Base-by-base conservation (phyloP, 2,797 vertebrate genomes). In the Dipus sagitta region DNA sequence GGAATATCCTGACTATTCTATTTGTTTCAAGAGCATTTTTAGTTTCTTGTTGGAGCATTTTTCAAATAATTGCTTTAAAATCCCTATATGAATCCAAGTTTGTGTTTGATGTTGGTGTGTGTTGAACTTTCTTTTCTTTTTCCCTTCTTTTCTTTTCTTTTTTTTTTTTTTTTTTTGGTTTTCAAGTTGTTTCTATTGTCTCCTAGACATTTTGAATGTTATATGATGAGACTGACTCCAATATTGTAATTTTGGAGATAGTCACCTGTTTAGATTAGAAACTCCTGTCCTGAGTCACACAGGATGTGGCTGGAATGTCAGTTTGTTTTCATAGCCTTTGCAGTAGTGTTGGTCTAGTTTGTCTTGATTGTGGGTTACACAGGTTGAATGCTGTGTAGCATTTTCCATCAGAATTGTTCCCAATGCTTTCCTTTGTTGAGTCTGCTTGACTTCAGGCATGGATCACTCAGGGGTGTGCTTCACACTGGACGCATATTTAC, bases 191-290 rank as follows among this genome's bases (percentile, higher is more conserved):
- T 80, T 62, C 79, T 20, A 52, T 74, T 93, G 83, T 84, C 47
- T 67, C 67, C 32, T 83, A 70, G 71, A 90, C 20, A 79, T 62
- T 95, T 83, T 74, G 72, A 83, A 23, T 83, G 47, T 78, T 86
- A 54, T 18, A 85, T 67, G 47, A 42, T 72, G 30, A 77, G 82
- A 87, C 28, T 62, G 64, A 86, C 30, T 58, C 52, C 78, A 52
- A 64, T 28, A 12, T 75, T 65, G 52, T 21, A 62, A 12, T 79
- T 86, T 80, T 82, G 12, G 64, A 82, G 54, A 15, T 30, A 76
- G 14, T 47, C 11, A 64, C 6, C 21, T 74, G 15, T 54, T 90
- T 67, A 47, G 15, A 26, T 67, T 86, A 26, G 72, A 83, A 87
- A 34, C 5, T 87, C 58, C 42, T n/a, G 54, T 76, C 34, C 28